phyloP scores from a whole-genome alignment of 2,113 vertebrate genomes.

The Oryzias javanicus region DNA sequence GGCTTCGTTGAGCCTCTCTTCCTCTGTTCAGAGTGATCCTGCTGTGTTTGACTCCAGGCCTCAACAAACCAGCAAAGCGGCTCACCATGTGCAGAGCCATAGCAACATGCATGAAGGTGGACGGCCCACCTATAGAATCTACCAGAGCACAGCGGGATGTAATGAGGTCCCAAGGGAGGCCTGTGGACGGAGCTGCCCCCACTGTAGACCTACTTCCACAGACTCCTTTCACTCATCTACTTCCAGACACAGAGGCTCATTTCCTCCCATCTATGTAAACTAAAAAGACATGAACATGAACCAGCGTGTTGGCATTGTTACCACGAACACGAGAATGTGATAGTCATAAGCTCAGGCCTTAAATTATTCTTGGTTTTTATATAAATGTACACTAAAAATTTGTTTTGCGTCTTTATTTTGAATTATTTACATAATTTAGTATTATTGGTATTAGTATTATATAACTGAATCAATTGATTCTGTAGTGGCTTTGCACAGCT shows the following conservation, averaged over 20 bases:
- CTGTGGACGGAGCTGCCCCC: constrained; percentile 21
- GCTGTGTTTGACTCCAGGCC: constrained; percentile 42
- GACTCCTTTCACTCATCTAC: constrained; percentile 28
- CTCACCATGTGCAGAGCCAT: constrained; percentile 64
- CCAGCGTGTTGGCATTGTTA: no score
- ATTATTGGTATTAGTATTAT: no score
- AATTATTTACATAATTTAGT: no score
- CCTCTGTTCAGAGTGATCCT: constrained; percentile 50
- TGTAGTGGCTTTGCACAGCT: no score
- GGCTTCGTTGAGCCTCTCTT: constrained; percentile 68
- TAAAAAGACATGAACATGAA: no score
- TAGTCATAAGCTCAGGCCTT: no score
- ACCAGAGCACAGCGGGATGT: constrained; percentile 39
- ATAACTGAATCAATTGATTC: no score
- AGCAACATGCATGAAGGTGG: constrained; percentile 40
- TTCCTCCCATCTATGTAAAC: no score
- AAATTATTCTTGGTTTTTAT: no score
- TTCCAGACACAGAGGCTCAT: constrained; percentile 2
- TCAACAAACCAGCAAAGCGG: constrained; percentile 57
- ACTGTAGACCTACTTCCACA: constrained; percentile 23
- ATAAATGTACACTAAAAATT: no score
- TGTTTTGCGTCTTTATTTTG: no score
- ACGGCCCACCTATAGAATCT: constrained; percentile 52
- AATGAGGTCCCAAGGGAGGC: constrained; percentile 65
- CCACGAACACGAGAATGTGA: no score